These are phyloP conservation scores for Cryptoleucopteryx plumbea DNA, from an alignment of 2,113 vertebrate genomes.

Conservation along the genomic window DNA sequence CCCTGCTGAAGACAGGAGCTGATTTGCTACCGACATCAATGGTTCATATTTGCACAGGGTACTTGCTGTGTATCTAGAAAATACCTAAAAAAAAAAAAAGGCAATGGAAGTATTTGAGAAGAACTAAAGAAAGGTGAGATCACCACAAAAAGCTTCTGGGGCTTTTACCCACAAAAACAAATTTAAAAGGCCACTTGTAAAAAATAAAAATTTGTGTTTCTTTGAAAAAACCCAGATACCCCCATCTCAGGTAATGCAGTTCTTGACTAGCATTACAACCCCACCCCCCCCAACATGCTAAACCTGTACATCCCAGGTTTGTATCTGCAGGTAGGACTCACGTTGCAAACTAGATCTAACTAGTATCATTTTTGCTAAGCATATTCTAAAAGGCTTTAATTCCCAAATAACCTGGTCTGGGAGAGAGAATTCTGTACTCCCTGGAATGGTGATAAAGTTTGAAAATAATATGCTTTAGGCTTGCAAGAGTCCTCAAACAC, in stretches of 20 bases:
- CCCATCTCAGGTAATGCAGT: not conserved
- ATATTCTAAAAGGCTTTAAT: not conserved
- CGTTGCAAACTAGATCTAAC: not conserved
- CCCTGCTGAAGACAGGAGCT: not conserved
- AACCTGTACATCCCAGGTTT: not conserved
- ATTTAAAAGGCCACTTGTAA: not conserved
- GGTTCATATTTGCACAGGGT: not conserved
- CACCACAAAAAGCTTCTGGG: not conserved
- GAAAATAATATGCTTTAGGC: not conserved
- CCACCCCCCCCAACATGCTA: not conserved
- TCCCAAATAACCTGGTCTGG: not conserved
- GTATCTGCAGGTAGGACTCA: not conserved
- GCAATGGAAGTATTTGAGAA: not conserved
- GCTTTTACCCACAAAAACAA: not conserved
- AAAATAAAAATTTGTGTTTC: not conserved
- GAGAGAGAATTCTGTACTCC: not conserved
- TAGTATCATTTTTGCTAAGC: not conserved
- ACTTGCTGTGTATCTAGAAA: not conserved
- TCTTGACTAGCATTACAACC: not conserved
- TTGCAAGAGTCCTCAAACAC: not conserved
- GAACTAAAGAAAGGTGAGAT: not conserved
- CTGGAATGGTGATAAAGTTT: not conserved
- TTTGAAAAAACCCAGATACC: not conserved
- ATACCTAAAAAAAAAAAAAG: not conserved
- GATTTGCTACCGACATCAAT: not conserved